These are phyloP conservation scores for Nemoura dubitans DNA, from an alignment of 2,888 invertebrate genomes.

Conservation along the genomic window DNA sequence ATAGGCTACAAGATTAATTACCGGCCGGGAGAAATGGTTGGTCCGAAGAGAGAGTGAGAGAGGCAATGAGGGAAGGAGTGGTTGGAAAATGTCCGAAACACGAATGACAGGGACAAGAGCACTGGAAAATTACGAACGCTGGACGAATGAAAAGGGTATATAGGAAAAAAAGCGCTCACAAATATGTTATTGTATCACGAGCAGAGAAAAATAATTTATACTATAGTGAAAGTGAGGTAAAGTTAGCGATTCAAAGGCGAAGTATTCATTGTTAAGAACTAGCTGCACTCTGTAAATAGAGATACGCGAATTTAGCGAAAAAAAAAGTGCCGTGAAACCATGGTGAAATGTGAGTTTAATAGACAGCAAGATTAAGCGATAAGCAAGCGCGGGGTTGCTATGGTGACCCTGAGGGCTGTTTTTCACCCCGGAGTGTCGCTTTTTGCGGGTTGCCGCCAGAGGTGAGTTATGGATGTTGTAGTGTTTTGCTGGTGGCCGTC, in stretches of 20 bases:
- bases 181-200: too few relatives aligned
- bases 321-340: background rate
- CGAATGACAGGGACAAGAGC: background rate
- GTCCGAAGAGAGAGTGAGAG: background rate
- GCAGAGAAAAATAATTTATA: too few relatives aligned
- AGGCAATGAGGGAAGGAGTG: background rate
- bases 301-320: background rate
- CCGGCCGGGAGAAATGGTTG: background rate
- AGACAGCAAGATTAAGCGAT: constrained; percentile 30
- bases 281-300: too few relatives aligned
- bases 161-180: background rate
- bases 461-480: constrained; percentile 14
- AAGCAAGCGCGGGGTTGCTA: background rate
- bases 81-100: background rate
- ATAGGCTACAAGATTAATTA: constrained; percentile 20
- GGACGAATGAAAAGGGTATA: background rate
- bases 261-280: too few relatives aligned
- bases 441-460: background rate
- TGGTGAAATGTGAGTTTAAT: constrained; percentile 10
- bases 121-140: background rate
- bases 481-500: constrained; percentile 18
- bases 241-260: too few relatives aligned
- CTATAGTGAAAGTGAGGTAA: too few relatives aligned
- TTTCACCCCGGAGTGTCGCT: background rate
- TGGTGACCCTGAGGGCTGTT: constrained; percentile 8